Evolutionary conservation across 1,140 invertebrate genomes (phyloP).

Genomic region (Periplaneta americana): DNA sequence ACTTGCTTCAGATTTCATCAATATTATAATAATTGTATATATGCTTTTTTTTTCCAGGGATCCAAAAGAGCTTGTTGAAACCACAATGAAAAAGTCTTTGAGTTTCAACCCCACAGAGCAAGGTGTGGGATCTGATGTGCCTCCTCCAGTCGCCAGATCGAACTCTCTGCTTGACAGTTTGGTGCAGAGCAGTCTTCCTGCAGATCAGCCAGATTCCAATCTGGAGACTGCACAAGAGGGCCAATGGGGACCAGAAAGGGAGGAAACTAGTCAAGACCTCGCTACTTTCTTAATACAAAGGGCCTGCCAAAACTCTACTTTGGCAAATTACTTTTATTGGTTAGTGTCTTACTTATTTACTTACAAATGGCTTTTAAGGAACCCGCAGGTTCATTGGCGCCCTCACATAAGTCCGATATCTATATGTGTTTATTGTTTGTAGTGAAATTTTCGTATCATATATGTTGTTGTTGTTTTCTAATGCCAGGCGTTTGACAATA

Average conservation of each 20-base stretch:
- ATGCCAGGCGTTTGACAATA: too few relatives aligned
- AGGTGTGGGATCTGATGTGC: neutral
- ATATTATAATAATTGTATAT: neutral
- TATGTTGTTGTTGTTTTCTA: too few relatives aligned
- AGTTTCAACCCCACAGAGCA: neutral
- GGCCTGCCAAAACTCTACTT: conserved; percentile 79
- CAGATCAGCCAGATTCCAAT: neutral
- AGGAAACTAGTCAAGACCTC: conserved; percentile 53
- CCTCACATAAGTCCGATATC: too few relatives aligned
- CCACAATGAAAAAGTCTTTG: conserved; percentile 1
- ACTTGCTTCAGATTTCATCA: too few relatives aligned
- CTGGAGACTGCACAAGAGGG: neutral
- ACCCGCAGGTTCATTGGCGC: too few relatives aligned
- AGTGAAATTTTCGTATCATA: too few relatives aligned
- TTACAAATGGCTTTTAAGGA: too few relatives aligned
- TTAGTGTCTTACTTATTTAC: conserved; percentile 31
- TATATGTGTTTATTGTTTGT: too few relatives aligned
- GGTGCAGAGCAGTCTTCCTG: neutral
- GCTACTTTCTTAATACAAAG: conserved; percentile 87
- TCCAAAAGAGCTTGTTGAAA: neutral
- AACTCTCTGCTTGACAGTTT: conserved; percentile 5
- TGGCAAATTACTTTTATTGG: conserved; percentile 98
- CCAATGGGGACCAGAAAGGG: neutral
- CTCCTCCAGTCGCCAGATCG: neutral
- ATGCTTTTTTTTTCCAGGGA: neutral